These are phyloP conservation scores for Neolamprologus brichardi DNA, from an alignment of 2,113 vertebrate species.

Conservation along the genomic window DNA sequence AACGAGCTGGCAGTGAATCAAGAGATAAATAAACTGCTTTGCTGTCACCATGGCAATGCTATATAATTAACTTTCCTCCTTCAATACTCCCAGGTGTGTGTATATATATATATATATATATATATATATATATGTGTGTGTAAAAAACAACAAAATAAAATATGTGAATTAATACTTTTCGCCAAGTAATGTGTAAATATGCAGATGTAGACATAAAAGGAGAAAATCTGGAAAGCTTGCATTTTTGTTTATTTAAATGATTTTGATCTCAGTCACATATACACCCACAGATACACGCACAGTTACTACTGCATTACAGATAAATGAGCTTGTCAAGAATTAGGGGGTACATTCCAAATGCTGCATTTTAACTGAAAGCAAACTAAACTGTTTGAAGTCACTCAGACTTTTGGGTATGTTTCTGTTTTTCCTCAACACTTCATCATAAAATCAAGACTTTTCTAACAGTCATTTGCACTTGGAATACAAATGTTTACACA, in stretches of 20 bases:
- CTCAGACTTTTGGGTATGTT: neutral
- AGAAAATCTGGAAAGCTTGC: neutral
- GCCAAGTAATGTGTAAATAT: neutral
- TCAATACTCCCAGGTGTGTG: neutral
- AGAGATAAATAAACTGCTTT: slow-evolving; percentile 14
- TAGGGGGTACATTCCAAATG: neutral
- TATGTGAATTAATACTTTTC: neutral
- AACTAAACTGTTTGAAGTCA: neutral
- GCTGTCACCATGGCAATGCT: slow-evolving; percentile 11
- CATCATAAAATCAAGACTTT: neutral
- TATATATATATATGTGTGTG: neutral
- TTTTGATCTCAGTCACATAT: neutral
- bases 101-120: neutral
- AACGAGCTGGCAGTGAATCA: neutral
- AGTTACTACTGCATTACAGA: neutral
- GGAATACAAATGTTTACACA: neutral
- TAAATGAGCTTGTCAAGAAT: neutral
- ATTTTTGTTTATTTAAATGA: neutral
- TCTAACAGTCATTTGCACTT: neutral
- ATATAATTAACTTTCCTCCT: neutral
- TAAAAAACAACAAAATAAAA: neutral
- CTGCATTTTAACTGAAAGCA: neutral
- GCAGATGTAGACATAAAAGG: neutral
- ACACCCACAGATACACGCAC: neutral
- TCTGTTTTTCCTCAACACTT: neutral